Evolutionary conservation across 2,797 vertebrate species (phyloP).

Genomic region (Falco naumanni): DNA sequence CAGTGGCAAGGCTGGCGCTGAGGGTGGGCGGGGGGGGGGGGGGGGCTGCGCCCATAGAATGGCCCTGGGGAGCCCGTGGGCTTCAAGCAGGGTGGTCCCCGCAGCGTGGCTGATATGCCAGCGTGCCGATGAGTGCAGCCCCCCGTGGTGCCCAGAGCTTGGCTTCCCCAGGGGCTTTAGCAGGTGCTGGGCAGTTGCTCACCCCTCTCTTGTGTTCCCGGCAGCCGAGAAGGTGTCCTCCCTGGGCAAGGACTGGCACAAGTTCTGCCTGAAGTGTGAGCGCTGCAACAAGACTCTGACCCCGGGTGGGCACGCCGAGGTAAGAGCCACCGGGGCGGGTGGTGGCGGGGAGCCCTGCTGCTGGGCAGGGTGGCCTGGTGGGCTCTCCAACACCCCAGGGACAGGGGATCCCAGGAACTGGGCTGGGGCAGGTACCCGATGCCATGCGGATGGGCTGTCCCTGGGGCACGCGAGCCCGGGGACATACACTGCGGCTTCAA

Average conservation of each 20-base stretch:
- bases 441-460: neutral
- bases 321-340: neutral
- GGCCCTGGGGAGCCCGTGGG: neutral
- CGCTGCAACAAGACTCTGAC: slow-evolving; percentile 96
- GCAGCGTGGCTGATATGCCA: rapidly evolving
- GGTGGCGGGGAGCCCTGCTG: neutral
- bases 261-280: slow-evolving; percentile 95
- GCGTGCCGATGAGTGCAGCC: neutral
- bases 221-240: slow-evolving; percentile 96
- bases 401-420: rapidly evolving
- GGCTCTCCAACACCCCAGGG: neutral
- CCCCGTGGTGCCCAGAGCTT: rapidly evolving
- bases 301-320: slow-evolving; percentile 92
- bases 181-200: neutral
- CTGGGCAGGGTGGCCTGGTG: neutral
- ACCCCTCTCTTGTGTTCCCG: neutral
- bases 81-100: neutral
- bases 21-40: neutral
- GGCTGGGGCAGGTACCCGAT: neutral
- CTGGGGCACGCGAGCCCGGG: rapidly evolving
- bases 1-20: rapidly evolving
- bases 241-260: slow-evolving; percentile 98
- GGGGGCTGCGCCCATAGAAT: rapidly evolving
- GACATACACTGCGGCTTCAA: rapidly evolving
- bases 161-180: neutral